phyloP scores from a whole-genome alignment of 2,888 invertebrate species.

The Brenthis hecate region DNA sequence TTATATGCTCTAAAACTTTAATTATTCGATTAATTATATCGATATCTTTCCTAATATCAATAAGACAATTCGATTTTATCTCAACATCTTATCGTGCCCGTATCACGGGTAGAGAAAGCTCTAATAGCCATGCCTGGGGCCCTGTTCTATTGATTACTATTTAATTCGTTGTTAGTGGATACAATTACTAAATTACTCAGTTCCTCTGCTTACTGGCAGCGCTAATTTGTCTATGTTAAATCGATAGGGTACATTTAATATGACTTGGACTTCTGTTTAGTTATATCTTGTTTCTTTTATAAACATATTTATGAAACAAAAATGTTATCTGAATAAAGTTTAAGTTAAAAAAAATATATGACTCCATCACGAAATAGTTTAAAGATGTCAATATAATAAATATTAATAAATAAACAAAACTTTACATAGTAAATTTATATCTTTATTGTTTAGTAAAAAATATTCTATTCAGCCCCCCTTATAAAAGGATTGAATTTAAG shows the following conservation, averaged over 20 bases:
- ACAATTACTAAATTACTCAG: constrained; percentile 80
- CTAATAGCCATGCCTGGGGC: constrained; percentile 54
- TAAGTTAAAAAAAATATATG: too few relatives aligned
- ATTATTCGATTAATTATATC: not conserved
- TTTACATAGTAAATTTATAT: too few relatives aligned
- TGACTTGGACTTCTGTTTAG: not conserved
- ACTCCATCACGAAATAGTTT: too few relatives aligned
- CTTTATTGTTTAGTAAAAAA: too few relatives aligned
- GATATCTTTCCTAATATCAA: constrained; percentile 1
- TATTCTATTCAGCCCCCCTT: too few relatives aligned
- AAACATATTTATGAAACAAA: too few relatives aligned
- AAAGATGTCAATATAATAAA: too few relatives aligned
- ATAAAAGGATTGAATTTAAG: too few relatives aligned
- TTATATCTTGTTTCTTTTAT: too few relatives aligned
- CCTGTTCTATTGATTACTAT: constrained; percentile 79
- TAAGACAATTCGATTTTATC: constrained; percentile 4
- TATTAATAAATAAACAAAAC: too few relatives aligned
- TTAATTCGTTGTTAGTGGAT: constrained; percentile 79
- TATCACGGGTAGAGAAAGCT: constrained; percentile 34
- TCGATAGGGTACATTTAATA: constrained; percentile 46
- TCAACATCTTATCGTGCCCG: constrained; percentile 41
- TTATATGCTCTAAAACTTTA: too few relatives aligned
- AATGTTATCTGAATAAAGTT: too few relatives aligned
- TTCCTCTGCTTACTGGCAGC: constrained; percentile 62
- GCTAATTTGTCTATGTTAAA: constrained; percentile 51